Evolutionary conservation across 2,888 invertebrate genomes (phyloP).

Genomic region (Phragmatobia fuliginosa): DNA sequence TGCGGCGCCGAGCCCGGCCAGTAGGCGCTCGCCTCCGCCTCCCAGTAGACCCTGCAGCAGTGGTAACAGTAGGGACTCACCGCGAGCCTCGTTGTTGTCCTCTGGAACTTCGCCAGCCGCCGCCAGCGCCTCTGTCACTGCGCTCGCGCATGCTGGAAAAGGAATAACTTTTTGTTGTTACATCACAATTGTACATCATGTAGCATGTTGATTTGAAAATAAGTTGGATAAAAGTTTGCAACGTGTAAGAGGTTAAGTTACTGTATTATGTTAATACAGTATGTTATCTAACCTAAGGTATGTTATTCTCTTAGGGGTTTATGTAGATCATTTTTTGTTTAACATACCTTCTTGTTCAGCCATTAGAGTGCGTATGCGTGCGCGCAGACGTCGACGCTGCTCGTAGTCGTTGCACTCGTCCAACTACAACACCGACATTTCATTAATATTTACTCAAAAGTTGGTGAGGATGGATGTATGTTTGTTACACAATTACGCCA

Average conservation of each 20-base stretch:
- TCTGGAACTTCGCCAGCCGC: slow-evolving; percentile 69
- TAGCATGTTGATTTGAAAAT: neutral
- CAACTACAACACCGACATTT: slow-evolving; percentile 86
- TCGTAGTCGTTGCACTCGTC: slow-evolving; percentile 95
- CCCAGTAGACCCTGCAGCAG: slow-evolving; percentile 89
- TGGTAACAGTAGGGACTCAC: slow-evolving; percentile 92
- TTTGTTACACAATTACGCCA: neutral
- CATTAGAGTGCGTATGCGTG: slow-evolving; percentile 93
- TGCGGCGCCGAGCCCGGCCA: slow-evolving; percentile 78
- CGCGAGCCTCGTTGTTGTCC: slow-evolving; percentile 80
- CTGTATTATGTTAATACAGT: neutral
- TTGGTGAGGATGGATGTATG: too few species aligned
- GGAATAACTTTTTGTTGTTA: slow-evolving; percentile 8
- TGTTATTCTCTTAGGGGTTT: neutral
- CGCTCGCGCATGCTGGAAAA: slow-evolving; percentile 77
- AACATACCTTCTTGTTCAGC: slow-evolving; percentile 93
- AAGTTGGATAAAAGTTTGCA: neutral
- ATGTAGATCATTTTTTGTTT: neutral
- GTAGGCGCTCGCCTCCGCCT: slow-evolving; percentile 76
- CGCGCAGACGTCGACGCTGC: slow-evolving; percentile 93
- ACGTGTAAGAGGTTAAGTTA: neutral
- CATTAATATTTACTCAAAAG: too few species aligned
- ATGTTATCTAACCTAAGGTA: neutral
- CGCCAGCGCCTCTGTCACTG: slow-evolving; percentile 79
- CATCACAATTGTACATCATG: slow-evolving; percentile 4